These are phyloP conservation scores for Pongo abelii DNA, from an alignment of 2,113 vertebrate species.

Conservation along the genomic window DNA sequence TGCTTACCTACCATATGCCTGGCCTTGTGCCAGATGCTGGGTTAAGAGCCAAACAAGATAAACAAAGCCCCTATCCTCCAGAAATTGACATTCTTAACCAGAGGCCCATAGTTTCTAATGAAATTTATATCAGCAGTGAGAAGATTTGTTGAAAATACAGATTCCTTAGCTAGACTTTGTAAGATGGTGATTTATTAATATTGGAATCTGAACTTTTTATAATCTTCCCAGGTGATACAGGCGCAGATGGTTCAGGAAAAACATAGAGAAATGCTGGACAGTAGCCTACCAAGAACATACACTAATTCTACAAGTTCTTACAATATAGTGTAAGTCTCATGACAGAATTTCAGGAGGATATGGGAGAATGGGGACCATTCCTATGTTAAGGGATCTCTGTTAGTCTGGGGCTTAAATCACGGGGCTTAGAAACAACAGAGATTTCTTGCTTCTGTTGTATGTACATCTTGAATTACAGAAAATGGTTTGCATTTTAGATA, in stretches of 20 bases:
- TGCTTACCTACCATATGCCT: background rate
- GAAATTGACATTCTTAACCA: background rate
- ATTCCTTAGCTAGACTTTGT: background rate
- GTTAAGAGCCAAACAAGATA: background rate
- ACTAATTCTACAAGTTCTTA: background rate
- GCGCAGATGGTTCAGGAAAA: background rate
- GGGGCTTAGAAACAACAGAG: background rate
- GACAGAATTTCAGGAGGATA: background rate
- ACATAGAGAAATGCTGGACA: background rate
- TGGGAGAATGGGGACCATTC: no score
- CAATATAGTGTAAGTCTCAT: background rate
- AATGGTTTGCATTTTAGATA: background rate
- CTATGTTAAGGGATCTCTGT: background rate
- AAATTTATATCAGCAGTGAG: background rate
- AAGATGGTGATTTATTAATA: background rate
- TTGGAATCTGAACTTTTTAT: background rate
- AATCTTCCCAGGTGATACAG: background rate
- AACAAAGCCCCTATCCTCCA: background rate
- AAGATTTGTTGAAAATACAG: background rate
- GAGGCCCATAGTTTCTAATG: background rate
- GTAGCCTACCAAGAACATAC: background rate
- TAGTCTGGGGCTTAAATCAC: background rate
- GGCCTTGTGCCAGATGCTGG: background rate
- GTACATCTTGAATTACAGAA: background rate
- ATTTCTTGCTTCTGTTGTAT: background rate